Conservation (phyloP, 2,113 vertebrate genomes). For the Melanerpes formicivorus region DNA sequence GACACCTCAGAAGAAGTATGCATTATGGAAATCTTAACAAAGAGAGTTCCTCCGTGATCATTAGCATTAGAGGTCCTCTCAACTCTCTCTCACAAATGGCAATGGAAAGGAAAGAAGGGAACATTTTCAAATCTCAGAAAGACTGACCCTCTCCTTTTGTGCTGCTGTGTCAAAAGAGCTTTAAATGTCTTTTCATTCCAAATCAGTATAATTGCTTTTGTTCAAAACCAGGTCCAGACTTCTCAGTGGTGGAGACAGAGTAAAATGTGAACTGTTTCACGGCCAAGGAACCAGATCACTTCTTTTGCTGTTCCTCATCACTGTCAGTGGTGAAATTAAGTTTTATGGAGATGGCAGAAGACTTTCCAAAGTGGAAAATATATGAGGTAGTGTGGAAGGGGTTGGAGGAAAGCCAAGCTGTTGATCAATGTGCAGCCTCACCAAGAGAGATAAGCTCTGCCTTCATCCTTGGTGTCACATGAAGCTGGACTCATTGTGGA, state of each 20-base stretch:
- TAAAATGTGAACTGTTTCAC: background rate
- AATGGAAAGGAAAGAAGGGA: slow-evolving; percentile 44
- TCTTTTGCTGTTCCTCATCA: background rate
- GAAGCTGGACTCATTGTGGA: background rate
- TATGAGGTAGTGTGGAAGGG: background rate
- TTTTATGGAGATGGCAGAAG: background rate
- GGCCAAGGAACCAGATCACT: background rate
- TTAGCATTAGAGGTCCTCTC: slow-evolving; percentile 62
- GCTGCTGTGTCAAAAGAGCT: slow-evolving; percentile 52
- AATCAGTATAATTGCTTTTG: slow-evolving; percentile 60
- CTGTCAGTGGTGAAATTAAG: background rate
- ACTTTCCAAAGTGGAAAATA: background rate
- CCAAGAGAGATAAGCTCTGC: background rate
- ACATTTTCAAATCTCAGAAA: slow-evolving; percentile 48
- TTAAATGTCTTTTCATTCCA: slow-evolving; percentile 58
- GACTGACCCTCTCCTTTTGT: slow-evolving; percentile 46
- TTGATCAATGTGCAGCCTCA: background rate
- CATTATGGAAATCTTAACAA: slow-evolving; percentile 64
- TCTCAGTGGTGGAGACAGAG: background rate
- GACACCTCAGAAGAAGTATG: slow-evolving; percentile 55
- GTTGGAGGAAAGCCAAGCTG: background rate
- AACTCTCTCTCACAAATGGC: slow-evolving; percentile 27
- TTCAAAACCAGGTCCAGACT: slow-evolving; percentile 33
- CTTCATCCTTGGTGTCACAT: background rate
- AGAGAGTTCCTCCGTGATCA: slow-evolving; percentile 37